Evolutionary conservation across 2,888 invertebrate species (phyloP).

Genomic region (Drosophila gaucha): DNA sequence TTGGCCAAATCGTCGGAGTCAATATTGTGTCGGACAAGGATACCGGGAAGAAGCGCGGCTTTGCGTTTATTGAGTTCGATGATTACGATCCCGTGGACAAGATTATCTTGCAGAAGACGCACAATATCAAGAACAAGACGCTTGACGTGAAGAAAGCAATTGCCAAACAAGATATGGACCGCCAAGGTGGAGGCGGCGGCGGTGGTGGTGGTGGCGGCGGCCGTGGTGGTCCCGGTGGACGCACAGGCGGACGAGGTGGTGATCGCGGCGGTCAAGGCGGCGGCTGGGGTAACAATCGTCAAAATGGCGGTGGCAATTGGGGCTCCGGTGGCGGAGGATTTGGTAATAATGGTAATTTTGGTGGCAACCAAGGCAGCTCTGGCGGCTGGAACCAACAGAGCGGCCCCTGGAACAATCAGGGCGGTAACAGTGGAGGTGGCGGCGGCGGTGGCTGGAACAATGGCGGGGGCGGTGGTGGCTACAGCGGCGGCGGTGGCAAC

Average conservation of each 20-base stretch:
- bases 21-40: slow-evolving; percentile 96
- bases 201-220: slow-evolving; percentile 85
- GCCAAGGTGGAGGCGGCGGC: slow-evolving; percentile 85
- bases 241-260: slow-evolving; percentile 85
- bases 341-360: slow-evolving; percentile 77
- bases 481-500: slow-evolving; percentile 85
- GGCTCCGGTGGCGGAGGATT: slow-evolving; percentile 75
- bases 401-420: slow-evolving; percentile 82
- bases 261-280: slow-evolving; percentile 84
- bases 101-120: slow-evolving; percentile 91
- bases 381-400: slow-evolving; percentile 84
- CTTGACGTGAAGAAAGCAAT: slow-evolving; percentile 97
- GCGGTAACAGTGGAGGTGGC: slow-evolving; percentile 67
- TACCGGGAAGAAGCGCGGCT: slow-evolving; percentile 96
- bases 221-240: slow-evolving; percentile 57
- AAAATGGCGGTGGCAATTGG: slow-evolving; percentile 86
- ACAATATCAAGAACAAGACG: slow-evolving; percentile 92
- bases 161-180: slow-evolving; percentile 93
- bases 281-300: slow-evolving; percentile 83
- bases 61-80: slow-evolving; percentile 98
- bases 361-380: slow-evolving; percentile 82
- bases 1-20: slow-evolving; percentile 93
- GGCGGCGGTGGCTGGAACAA: slow-evolving; percentile 70
- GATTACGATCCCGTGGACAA: slow-evolving; percentile 99
- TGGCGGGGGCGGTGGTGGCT: slow-evolving; percentile 82